A percentile compares a stretch with the other conserved stretches of the same genome.
Conservation (phyloP, 2,888 invertebrate genomes). For the Lingula anatina region DNA sequence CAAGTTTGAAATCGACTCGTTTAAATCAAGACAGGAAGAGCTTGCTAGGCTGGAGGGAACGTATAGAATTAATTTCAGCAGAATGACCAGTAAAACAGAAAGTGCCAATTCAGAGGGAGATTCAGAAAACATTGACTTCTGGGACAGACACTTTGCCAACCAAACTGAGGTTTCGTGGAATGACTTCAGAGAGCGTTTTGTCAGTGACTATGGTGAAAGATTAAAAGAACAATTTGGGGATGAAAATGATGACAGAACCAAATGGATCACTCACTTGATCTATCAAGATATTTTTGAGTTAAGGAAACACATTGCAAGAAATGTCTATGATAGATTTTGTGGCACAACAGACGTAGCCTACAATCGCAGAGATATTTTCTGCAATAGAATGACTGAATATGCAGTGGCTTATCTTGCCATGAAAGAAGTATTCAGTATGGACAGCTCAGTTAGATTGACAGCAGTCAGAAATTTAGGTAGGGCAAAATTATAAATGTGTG, state of each 20-base stretch:
- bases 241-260: constrained; percentile 11
- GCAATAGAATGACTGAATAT: constrained; percentile 30
- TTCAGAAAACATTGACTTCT: constrained; percentile 20
- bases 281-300: constrained; percentile 30
- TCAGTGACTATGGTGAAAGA: constrained; percentile 26
- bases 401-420: constrained; percentile 36
- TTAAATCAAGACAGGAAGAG: not conserved
- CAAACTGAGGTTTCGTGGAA: constrained; percentile 21
- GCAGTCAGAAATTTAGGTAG: constrained; percentile 38
- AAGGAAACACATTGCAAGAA: constrained; percentile 12
- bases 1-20: not conserved
- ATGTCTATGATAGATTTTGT: constrained; percentile 21
- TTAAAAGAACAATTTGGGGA: constrained; percentile 19
- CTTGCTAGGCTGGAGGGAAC: too few species aligned
- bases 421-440: constrained; percentile 35
- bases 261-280: constrained; percentile 26
- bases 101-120: constrained; percentile 3
- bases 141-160: constrained; percentile 28
- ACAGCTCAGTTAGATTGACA: constrained; percentile 28
- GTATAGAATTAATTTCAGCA: too few species aligned
- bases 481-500: too few species aligned
- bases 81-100: constrained; percentile 6
- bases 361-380: constrained; percentile 28
- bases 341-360: constrained; percentile 15
- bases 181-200: constrained; percentile 25